These are phyloP conservation scores for Phalangium opilio DNA, from an alignment of 2,888 invertebrate genomes.

Conservation along the genomic window DNA sequence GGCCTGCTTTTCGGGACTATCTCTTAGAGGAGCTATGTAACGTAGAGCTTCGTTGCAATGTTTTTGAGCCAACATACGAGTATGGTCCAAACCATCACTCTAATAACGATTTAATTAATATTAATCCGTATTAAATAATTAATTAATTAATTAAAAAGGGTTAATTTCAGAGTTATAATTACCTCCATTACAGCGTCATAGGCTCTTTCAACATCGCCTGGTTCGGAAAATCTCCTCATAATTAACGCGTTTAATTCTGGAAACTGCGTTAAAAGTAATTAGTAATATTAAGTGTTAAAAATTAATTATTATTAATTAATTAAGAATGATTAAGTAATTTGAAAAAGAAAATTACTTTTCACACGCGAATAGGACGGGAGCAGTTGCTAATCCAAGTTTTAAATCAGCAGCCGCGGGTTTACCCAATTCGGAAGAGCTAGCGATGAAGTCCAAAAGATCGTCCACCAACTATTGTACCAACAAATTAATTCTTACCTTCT, in stretches of 20 bases:
- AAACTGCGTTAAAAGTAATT: constrained; percentile 43
- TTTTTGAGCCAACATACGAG: constrained; percentile 72
- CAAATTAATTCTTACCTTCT: too few species aligned
- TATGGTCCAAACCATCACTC: constrained; percentile 80
- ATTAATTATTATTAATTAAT: not conserved
- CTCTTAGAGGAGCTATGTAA: constrained; percentile 55
- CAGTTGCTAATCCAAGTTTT: constrained; percentile 86
- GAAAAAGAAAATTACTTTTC: constrained; percentile 54
- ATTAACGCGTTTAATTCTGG: constrained; percentile 94
- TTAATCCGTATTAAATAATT: too few species aligned
- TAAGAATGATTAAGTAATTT: too few species aligned
- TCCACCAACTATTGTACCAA: constrained; percentile 71
- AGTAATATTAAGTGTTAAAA: not conserved
- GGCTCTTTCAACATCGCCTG: constrained; percentile 85
- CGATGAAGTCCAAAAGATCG: constrained; percentile 89
- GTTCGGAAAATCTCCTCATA: constrained; percentile 84
- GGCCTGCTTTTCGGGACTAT: constrained; percentile 41
- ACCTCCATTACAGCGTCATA: constrained; percentile 55
- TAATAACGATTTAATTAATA: constrained; percentile 33
- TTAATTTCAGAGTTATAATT: constrained; percentile 4
- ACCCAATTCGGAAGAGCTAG: constrained; percentile 80
- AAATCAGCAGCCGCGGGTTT: constrained; percentile 94
- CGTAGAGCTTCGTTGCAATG: constrained; percentile 78
- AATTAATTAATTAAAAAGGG: too few species aligned
- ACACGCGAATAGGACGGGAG: constrained; percentile 93